A percentile compares a stretch with the other conserved stretches of the same genome.
These are phyloP conservation scores for Portevinia maculata DNA, from an alignment of 2,888 invertebrate species.

Conservation along the genomic window DNA sequence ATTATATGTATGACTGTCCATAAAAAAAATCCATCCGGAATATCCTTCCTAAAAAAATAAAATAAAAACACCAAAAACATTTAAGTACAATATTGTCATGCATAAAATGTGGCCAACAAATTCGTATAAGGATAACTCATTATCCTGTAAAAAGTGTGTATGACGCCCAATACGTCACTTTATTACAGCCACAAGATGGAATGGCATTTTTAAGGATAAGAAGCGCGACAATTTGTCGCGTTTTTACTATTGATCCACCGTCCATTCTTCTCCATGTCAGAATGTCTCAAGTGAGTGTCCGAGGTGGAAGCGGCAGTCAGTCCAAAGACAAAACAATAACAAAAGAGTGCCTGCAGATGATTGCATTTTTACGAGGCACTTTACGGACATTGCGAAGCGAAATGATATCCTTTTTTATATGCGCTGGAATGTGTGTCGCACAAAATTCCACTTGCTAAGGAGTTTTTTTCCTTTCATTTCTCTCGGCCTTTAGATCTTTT, in stretches of 20 bases:
- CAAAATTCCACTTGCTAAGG: slow-evolving; percentile 49
- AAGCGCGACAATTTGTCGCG: slow-evolving; percentile 64
- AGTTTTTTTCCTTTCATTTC: slow-evolving; percentile 30
- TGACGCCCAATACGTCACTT: slow-evolving; percentile 51
- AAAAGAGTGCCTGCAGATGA: slow-evolving; percentile 75
- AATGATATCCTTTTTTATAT: slow-evolving; percentile 69
- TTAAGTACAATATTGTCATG: slow-evolving; percentile 21
- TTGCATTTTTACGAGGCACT: slow-evolving; percentile 76
- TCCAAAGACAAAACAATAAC: slow-evolving; percentile 67
- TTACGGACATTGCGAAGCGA: slow-evolving; percentile 54
- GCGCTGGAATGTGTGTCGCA: slow-evolving; percentile 49
- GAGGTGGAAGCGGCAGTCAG: slow-evolving; percentile 22
- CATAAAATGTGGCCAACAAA: slow-evolving; percentile 41
- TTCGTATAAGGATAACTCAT: slow-evolving; percentile 49
- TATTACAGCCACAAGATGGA: slow-evolving; percentile 54
- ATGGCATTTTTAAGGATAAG: slow-evolving; percentile 40
- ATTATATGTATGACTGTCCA: too few species aligned
- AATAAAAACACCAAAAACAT: too few species aligned
- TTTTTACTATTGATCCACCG: slow-evolving; percentile 1
- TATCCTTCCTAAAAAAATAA: too few species aligned
- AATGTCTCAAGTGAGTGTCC: slow-evolving; percentile 65
- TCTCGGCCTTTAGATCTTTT: slow-evolving; percentile 42
- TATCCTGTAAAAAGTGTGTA: slow-evolving; percentile 52
- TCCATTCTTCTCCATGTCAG: slow-evolving; percentile 46
- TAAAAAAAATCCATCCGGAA: not conserved